Evolutionary conservation across 2,797 vertebrate genomes (phyloP).

Genomic region (Octomys mimax): DNA sequence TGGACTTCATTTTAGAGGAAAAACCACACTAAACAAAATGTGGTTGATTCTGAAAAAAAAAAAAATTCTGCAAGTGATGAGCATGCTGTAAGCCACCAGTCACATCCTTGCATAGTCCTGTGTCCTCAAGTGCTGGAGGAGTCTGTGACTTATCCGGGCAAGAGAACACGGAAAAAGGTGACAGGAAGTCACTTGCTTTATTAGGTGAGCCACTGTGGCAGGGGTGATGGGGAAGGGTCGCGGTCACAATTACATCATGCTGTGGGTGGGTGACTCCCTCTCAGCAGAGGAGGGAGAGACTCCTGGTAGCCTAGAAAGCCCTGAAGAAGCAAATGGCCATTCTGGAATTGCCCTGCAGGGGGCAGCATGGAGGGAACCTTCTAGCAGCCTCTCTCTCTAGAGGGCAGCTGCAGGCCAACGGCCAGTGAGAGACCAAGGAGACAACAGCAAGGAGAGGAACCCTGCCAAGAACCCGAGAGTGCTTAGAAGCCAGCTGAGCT

Average conservation of each 20-base stretch:
- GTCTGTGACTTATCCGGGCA: background rate
- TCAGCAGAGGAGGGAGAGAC: background rate
- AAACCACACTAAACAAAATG: background rate
- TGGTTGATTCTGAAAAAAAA: background rate
- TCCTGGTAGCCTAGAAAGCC: background rate
- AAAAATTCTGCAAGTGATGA: background rate
- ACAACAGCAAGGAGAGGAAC: background rate
- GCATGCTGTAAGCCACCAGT: background rate
- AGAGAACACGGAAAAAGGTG: background rate
- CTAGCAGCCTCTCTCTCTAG: background rate
- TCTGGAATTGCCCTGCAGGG: background rate
- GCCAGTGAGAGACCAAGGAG: background rate
- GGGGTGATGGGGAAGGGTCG: background rate
- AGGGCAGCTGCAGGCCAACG: background rate
- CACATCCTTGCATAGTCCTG: background rate
- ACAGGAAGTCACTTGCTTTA: background rate
- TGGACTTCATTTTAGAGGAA: conserved; percentile 28
- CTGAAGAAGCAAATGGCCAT: background rate
- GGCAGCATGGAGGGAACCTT: background rate
- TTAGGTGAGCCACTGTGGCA: background rate
- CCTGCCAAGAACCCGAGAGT: background rate
- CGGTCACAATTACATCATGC: too few species aligned
- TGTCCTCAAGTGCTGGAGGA: background rate
- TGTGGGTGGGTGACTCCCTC: background rate
- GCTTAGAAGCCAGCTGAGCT: background rate